Evolutionary conservation across 2,797 vertebrate genomes (phyloP).

Genomic region (Pelochelys cantorii): DNA sequence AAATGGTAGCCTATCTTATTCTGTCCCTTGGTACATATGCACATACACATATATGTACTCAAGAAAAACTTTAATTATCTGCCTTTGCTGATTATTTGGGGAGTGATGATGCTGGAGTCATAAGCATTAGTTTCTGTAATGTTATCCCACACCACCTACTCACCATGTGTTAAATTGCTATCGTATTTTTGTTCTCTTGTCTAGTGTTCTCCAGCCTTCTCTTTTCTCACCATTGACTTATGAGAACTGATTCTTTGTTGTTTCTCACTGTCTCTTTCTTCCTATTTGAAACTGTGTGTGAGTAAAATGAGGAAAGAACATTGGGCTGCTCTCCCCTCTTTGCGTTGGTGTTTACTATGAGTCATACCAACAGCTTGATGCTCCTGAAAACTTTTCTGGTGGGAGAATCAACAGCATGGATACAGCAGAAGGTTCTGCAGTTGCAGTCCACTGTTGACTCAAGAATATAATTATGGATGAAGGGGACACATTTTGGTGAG

Average conservation of each 20-base stretch:
- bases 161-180: conserved; percentile 81
- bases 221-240: conserved; percentile 63
- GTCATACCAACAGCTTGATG: conserved; percentile 76
- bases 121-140: conserved; percentile 79
- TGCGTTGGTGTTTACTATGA: conserved; percentile 78
- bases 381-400: conserved; percentile 70
- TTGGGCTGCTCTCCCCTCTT: conserved; percentile 67
- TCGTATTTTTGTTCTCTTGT: conserved; percentile 81
- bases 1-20: conserved; percentile 25
- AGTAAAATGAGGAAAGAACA: conserved; percentile 67
- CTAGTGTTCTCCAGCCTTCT: conserved; percentile 79
- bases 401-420: conserved; percentile 72
- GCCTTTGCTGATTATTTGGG: conserved; percentile 80
- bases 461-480: conserved; percentile 48
- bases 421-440: conserved; percentile 74
- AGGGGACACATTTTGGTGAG: conserved; percentile 45
- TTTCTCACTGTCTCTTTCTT: conserved; percentile 22
- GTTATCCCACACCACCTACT: conserved; percentile 83
- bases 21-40: conserved; percentile 63
- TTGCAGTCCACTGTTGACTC: conserved; percentile 66
- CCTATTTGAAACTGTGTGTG: conserved; percentile 64
- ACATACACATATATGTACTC: conserved; percentile 44
- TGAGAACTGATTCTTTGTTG: conserved; percentile 70
- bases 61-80: conserved; percentile 76
- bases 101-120: conserved; percentile 77